phyloP scores from a whole-genome alignment of 2,113 vertebrate genomes.

The Bubo bubo region DNA sequence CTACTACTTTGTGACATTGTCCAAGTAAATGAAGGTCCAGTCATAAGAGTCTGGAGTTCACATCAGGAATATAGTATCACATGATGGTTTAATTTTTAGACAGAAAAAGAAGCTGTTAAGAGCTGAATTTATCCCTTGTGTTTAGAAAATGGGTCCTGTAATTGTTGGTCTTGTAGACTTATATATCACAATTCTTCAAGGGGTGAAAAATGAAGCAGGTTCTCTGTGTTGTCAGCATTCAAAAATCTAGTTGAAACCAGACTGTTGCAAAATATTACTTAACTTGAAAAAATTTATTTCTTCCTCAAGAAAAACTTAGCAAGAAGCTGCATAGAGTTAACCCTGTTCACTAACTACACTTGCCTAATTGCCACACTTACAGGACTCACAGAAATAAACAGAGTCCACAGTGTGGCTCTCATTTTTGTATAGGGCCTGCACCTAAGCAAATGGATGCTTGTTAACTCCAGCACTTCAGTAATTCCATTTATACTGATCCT shows the following conservation, averaged over 20 bases:
- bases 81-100: neutral
- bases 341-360: neutral
- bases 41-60: neutral
- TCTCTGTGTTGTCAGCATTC: neutral
- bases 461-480: neutral
- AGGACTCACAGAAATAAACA: neutral
- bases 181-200: neutral
- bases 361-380: neutral
- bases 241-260: neutral
- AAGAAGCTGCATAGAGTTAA: neutral
- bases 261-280: neutral
- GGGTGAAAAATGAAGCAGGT: neutral
- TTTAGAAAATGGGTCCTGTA: neutral
- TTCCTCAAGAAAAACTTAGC: neutral
- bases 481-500: neutral
- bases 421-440: neutral
- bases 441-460: neutral
- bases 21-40: neutral
- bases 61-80: neutral
- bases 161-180: neutral
- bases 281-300: neutral
- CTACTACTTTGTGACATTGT: neutral
- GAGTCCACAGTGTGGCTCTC: neutral
- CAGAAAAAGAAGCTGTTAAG: neutral
- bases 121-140: neutral